A percentile compares a stretch with the other conserved stretches of the same genome.
Evolutionary conservation across 2,888 invertebrate species (phyloP).

Genomic region (Drosophila colorata): DNA sequence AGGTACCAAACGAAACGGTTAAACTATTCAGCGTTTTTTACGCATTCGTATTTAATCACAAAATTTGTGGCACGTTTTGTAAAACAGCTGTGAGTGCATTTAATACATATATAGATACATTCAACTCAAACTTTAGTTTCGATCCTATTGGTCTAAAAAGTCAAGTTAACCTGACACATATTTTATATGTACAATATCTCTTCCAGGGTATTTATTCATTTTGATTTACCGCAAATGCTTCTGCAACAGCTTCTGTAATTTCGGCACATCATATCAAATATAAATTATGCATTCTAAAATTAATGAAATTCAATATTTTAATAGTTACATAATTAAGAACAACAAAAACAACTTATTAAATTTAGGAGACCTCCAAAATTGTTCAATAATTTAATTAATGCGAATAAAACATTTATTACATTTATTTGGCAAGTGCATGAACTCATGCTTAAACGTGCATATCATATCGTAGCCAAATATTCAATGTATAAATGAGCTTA

Average conservation of each 20-base stretch:
- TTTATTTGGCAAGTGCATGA: background rate
- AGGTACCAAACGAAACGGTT: background rate
- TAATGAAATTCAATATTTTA: background rate
- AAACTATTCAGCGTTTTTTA: background rate
- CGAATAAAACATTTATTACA: background rate
- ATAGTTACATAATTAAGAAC: background rate
- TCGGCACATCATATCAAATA: background rate
- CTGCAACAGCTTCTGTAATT: background rate
- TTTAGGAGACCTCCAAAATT: background rate
- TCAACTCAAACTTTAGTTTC: no score
- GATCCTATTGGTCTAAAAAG: no score
- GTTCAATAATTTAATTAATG: background rate
- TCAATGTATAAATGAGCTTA: background rate
- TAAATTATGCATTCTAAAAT: background rate
- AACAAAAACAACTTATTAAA: background rate
- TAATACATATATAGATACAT: background rate
- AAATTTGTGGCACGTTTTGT: background rate
- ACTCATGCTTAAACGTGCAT: background rate
- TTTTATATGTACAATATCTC: no score
- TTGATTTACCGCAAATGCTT: no score
- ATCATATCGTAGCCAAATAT: background rate
- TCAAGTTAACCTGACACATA: no score
- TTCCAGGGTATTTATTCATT: no score
- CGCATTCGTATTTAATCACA: background rate
- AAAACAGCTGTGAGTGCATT: background rate